A percentile compares a stretch with the other conserved stretches of the same genome.
Conservation (phyloP, 2,113 vertebrate genomes). For the Cheilinus undulatus region DNA sequence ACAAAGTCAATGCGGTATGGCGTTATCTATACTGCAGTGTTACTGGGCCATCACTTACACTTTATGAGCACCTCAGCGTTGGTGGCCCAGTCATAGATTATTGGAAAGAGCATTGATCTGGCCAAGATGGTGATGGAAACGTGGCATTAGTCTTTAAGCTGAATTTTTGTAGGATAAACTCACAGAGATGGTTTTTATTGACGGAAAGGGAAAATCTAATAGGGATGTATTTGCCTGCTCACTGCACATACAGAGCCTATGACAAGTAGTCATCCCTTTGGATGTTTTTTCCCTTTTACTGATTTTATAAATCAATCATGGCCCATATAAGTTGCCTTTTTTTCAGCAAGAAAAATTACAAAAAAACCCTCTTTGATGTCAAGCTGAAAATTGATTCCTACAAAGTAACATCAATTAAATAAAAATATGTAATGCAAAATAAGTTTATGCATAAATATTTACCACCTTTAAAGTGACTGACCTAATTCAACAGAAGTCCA, state of each 20-base stretch:
- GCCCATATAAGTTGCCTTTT: too few species aligned
- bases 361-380: too few species aligned
- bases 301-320: too few species aligned
- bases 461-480: too few species aligned
- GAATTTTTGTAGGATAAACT: slow-evolving; percentile 20
- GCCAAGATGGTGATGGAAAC: slow-evolving; percentile 10
- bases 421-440: too few species aligned
- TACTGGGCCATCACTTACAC: slow-evolving; percentile 77
- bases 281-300: too few species aligned
- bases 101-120: slow-evolving; percentile 69
- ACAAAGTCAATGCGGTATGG: slow-evolving; percentile 35
- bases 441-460: too few species aligned
- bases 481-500: too few species aligned
- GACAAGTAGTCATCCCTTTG: too few species aligned
- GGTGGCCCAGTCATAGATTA: slow-evolving; percentile 61
- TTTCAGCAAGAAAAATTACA: too few species aligned
- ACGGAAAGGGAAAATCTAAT: background rate
- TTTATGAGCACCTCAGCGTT: slow-evolving; percentile 69
- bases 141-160: slow-evolving; percentile 49
- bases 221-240: slow-evolving; percentile 5
- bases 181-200: slow-evolving; percentile 5
- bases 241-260: background rate
- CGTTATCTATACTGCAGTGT: slow-evolving; percentile 29
- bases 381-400: too few species aligned
- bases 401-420: too few species aligned